phyloP scores from a whole-genome alignment of 2,113 vertebrate genomes.

The Trematomus loennbergii region DNA sequence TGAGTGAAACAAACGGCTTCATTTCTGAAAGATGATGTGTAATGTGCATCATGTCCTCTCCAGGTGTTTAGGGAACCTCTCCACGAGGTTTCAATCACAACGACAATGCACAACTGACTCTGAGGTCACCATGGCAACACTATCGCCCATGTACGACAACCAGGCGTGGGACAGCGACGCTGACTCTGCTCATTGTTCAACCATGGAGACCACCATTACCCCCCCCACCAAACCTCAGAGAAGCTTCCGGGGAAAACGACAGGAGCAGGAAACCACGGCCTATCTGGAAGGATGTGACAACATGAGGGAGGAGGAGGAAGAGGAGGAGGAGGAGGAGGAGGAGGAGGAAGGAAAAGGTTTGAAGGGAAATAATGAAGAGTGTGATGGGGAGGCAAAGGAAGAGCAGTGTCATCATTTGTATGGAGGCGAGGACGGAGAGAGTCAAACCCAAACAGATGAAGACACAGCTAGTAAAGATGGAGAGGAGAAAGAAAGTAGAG shows the following conservation, averaged over 20 bases:
- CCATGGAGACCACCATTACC: not conserved
- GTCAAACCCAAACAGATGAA: constrained; percentile 21
- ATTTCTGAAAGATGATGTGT: not conserved
- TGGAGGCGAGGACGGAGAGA: not conserved
- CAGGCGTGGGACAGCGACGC: not conserved
- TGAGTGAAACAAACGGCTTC: too few species aligned
- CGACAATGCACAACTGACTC: not conserved
- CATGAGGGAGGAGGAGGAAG: not conserved
- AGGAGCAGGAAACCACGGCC: not conserved
- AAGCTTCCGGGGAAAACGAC: constrained; percentile 55
- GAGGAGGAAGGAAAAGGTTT: not conserved
- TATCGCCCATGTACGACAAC: not conserved
- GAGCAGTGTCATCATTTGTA: not conserved
- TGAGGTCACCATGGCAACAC: constrained; percentile 32
- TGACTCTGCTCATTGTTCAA: not conserved
- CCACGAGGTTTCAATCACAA: constrained; percentile 9
- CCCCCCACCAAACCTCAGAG: constrained; percentile 71
- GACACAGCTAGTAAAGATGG: not conserved
- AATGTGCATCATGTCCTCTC: not conserved
- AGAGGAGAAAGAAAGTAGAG: not conserved
- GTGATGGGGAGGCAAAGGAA: not conserved
- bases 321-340: not conserved
- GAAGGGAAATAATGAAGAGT: not conserved
- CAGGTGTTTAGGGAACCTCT: constrained; percentile 55
- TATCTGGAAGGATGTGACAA: constrained; percentile 58